These are phyloP conservation scores for Hypocryptadius cinnamomeus DNA, from an alignment of 2,113 vertebrate genomes.

Conservation along the genomic window DNA sequence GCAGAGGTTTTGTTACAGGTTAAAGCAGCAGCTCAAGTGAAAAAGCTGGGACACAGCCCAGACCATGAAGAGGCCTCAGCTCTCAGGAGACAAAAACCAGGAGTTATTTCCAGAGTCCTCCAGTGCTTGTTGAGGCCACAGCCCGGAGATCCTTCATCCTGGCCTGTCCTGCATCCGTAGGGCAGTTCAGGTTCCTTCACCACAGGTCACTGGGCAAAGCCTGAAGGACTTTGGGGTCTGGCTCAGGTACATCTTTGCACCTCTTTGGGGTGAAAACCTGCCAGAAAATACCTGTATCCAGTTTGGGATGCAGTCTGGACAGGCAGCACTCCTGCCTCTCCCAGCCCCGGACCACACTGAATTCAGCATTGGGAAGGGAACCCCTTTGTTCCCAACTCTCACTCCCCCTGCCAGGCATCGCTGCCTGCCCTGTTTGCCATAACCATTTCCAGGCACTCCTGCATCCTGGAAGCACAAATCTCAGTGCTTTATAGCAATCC, in stretches of 20 bases:
- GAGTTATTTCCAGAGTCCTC: not conserved
- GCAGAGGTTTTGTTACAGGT: not conserved
- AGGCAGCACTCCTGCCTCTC: not conserved
- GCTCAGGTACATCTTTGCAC: not conserved
- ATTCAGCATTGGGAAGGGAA: not conserved
- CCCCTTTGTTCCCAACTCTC: not conserved
- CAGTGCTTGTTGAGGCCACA: not conserved
- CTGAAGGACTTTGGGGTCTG: not conserved
- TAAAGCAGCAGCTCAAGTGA: not conserved
- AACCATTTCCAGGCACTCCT: constrained; percentile 62
- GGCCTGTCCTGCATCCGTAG: rapidly evolving
- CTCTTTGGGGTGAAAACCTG: not conserved
- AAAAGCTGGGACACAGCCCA: not conserved
- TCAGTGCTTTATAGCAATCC: constrained; percentile 44
- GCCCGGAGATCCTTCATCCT: not conserved
- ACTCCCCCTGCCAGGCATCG: constrained; percentile 9
- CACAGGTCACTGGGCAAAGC: not conserved
- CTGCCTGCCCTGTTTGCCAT: constrained; percentile 36
- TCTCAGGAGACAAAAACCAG: not conserved
- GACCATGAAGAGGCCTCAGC: not conserved
- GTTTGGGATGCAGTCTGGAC: not conserved
- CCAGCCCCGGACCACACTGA: not conserved
- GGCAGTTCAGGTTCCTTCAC: not conserved
- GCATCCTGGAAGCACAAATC: constrained; percentile 21
- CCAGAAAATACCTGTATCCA: not conserved